These are phyloP conservation scores for Magallana nippona DNA, from an alignment of 2,888 invertebrate genomes.

Conservation along the genomic window DNA sequence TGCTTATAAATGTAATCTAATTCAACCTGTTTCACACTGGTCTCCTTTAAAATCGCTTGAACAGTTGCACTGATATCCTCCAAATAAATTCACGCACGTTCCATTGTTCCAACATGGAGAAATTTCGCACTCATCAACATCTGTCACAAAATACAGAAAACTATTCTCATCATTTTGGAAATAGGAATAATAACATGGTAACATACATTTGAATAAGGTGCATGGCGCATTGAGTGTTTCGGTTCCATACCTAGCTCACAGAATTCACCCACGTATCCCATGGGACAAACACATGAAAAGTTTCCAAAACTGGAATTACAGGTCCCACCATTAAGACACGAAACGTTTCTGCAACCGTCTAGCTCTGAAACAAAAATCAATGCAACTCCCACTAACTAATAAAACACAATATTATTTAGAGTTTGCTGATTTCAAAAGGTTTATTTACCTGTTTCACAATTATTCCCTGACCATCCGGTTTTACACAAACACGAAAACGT, in stretches of 20 bases:
- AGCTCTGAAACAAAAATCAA: neutral
- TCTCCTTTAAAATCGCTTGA: neutral
- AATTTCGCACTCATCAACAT: conserved; percentile 26
- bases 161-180: neutral
- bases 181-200: no score
- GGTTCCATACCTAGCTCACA: neutral
- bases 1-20: no score
- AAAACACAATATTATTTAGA: no score
- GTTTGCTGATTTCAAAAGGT: no score
- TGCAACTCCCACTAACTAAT: no score
- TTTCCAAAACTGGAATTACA: neutral
- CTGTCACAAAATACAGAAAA: neutral
- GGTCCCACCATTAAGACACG: neutral
- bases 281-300: neutral
- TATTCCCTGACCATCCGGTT: neutral
- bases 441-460: neutral
- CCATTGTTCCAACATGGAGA: conserved; percentile 28
- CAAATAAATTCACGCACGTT: conserved; percentile 16
- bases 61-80: conserved; percentile 17
- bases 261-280: neutral
- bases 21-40: conserved; percentile 12
- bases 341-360: neutral
- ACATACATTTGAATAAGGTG: no score
- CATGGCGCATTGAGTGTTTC: no score
- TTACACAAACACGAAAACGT: conserved; percentile 2